Base-by-base conservation (phyloP, 2,888 invertebrate species). In the Cheilosia impressa region DNA sequence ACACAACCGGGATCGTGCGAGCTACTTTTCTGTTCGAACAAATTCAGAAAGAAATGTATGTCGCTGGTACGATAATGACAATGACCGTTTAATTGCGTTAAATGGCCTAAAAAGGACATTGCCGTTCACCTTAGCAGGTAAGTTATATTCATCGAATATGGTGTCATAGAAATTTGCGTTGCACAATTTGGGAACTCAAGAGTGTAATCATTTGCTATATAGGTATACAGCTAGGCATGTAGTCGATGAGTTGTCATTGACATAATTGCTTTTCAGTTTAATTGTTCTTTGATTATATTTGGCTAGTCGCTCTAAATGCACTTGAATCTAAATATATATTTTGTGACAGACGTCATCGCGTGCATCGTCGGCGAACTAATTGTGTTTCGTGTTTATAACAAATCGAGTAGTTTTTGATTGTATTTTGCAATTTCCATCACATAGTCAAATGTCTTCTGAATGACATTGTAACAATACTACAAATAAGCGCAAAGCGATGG, bases 31-130 rank as follows among this genome's bases (percentile, higher is more conserved):
- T 47, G 47, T n/a, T 41, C 38, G 15, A 15, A 27, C 9, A 38
- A 34, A 34, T 58, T 17, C 19, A 10, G n/a, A 38, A 62, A 53
- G 27, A 53, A 62, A 62, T 62, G 17, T 55, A 6, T 73, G 73
- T 52, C 58, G 76, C 19, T 58, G 73, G n/a, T 9, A n/a, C 15
- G 10, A 13, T 47, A 31, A 22, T 15, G 58, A 55, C 62, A 75
- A 75, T 55, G 62, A 43, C 66, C 68, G 55, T 57, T 75, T 81
- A 47, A 78, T 78, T 63, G 71, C 55, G 10, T 45, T 60, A 71
- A 57, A 71, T 73, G 43, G 55, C 73, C 68, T 43, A 68, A 75
- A 81, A 75, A 75, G 66, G 68, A 81, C 45, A 68, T 41, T 47
- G 38, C 41, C 38, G 10, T 41, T 55, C 41, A 38, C 45, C 38